Evolutionary conservation across 2,888 invertebrate species (phyloP).

Genomic region (Drosophila cognata): DNA sequence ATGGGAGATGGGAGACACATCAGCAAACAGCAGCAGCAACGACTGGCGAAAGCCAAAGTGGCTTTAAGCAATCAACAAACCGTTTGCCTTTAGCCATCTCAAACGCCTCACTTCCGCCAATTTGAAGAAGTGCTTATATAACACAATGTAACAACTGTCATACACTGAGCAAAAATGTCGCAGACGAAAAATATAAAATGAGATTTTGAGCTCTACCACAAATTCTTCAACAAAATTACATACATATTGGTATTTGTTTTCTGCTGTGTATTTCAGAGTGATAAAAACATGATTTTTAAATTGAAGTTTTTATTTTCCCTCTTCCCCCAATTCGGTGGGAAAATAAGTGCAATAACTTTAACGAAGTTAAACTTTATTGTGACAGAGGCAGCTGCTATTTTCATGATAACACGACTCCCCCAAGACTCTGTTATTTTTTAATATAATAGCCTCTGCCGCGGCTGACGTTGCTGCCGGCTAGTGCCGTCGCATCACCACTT

Average conservation of each 20-base stretch:
- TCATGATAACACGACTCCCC: conserved; percentile 43
- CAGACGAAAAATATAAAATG: not conserved
- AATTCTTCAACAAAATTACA: not conserved
- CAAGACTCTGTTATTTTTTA: conserved; percentile 58
- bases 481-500: not conserved
- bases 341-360: conserved; percentile 58
- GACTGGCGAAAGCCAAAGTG: conserved; percentile 21
- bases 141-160: not conserved
- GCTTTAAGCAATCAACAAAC: conserved; percentile 34
- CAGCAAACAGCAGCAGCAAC: not conserved
- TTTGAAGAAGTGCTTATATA: conserved; percentile 11
- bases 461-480: conserved; percentile 9
- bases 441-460: conserved; percentile 60
- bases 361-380: conserved; percentile 64
- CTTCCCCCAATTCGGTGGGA: conserved; percentile 18
- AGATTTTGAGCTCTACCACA: too few species aligned
- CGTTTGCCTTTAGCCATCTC: conserved; percentile 14
- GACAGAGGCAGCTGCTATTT: conserved; percentile 46
- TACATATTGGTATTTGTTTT: not conserved
- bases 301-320: conserved; percentile 1
- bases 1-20: not conserved
- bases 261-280: not conserved
- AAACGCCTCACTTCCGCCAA: conserved; percentile 11
- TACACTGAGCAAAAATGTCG: not conserved
- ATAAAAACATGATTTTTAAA: conserved; percentile 23